These are phyloP conservation scores for Ciconia boyciana DNA, from an alignment of 2,113 vertebrate species.

Conservation along the genomic window DNA sequence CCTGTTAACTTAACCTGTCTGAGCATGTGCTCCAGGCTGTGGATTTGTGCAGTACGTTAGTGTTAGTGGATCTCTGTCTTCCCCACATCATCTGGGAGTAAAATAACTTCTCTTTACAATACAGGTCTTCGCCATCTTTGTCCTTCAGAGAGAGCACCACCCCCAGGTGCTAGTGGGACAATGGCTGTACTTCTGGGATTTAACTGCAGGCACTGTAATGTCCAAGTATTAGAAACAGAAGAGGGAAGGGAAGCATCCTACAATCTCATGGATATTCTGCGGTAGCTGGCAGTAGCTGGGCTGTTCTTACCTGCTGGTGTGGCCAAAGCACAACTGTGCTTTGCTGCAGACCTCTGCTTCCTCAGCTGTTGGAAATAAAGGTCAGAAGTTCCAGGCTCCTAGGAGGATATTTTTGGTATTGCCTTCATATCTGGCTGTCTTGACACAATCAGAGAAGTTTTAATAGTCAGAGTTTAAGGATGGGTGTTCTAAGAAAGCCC, in stretches of 20 bases:
- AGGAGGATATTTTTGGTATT: not conserved
- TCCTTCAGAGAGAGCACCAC: not conserved
- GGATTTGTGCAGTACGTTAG: fast-evolving
- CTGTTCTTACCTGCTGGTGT: not conserved
- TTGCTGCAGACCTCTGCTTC: not conserved
- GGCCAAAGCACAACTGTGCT: not conserved
- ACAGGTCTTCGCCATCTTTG: not conserved
- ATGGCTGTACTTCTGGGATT: not conserved
- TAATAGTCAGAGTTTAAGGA: not conserved
- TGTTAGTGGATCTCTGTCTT: not conserved
- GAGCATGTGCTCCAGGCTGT: not conserved
- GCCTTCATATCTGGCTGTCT: not conserved
- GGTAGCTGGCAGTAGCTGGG: not conserved
- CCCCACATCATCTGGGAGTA: not conserved
- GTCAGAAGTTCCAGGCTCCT: not conserved
- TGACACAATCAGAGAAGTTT: not conserved
- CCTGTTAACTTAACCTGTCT: not conserved
- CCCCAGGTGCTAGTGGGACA: not conserved
- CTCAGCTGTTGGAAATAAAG: not conserved
- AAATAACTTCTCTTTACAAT: not conserved
- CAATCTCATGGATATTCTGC: not conserved
- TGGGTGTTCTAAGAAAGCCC: not conserved
- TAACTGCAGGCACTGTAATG: not conserved
- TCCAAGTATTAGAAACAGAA: not conserved
- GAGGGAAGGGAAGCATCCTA: not conserved